Conservation (phyloP, 2,888 invertebrate genomes). For the Beris morrisii region DNA sequence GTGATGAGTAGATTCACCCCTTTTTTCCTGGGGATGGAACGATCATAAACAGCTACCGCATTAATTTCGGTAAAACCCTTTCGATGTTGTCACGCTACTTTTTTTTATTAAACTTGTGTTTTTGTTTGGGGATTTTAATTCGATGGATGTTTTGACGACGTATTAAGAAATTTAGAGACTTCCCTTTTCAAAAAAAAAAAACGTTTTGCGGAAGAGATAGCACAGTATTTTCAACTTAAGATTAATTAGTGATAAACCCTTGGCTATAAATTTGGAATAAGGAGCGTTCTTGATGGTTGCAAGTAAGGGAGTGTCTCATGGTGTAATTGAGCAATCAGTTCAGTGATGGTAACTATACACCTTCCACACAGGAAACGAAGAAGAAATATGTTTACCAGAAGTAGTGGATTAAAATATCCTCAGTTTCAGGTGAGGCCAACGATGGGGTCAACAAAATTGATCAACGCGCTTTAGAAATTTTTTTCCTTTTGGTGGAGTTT, state of each 20-base stretch:
- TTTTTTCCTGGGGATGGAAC: background rate
- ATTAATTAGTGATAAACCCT: background rate
- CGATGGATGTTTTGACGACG: conserved; percentile 20
- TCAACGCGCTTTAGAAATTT: too few relatives aligned
- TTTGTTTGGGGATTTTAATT: conserved; percentile 22
- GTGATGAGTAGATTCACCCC: conserved; percentile 7
- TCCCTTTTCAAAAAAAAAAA: background rate
- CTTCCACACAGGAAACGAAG: too few relatives aligned
- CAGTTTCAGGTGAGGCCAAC: too few relatives aligned
- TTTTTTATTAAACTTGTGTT: conserved; percentile 22
- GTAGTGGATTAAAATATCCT: too few relatives aligned
- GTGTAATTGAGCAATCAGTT: background rate
- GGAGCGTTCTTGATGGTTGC: too few relatives aligned
- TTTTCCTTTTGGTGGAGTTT: too few relatives aligned
- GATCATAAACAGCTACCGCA: conserved; percentile 22
- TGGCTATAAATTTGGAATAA: too few relatives aligned
- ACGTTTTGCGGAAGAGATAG: conserved; percentile 7
- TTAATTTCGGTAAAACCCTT: conserved; percentile 27
- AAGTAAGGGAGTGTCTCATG: background rate
- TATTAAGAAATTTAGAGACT: conserved; percentile 21
- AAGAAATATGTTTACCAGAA: too few relatives aligned
- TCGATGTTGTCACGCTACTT: conserved; percentile 29
- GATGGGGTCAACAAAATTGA: too few relatives aligned
- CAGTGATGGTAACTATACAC: background rate
- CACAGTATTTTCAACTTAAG: conserved; percentile 10